Evolutionary conservation across 2,888 invertebrate genomes (phyloP), one percentile per base, ranked within the genome.

Genomic region (Vanessa cardui): DNA sequence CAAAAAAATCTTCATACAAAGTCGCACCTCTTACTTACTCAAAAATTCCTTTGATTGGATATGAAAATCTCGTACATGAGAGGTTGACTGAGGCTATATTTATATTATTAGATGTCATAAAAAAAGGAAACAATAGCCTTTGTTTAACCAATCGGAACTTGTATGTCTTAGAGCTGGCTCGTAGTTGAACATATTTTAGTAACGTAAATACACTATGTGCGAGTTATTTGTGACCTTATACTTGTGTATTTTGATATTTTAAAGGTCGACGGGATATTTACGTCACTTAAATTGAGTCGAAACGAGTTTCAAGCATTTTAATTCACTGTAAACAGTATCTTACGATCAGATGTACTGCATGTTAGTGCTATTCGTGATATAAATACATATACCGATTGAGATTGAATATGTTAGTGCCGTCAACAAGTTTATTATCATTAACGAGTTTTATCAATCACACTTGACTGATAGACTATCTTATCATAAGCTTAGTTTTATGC

Each of bases 81-180:
- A 62, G 50, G 26, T 26, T 49, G 49, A 45, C 9, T 15, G 31
- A 20, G 21, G 46, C 21, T 58, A 50, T 44, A 58, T 58, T 44
- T 54, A 54, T 44, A 47, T 59, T 76, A 83, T 83, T 80, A 79
- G 82, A 86, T 39, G 78, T 77, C 73, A 26, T 26, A 76, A 78
- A 78, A 76, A 87, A 88, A 87, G 82, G 78, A 84, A 88, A 90
- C 90, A 91, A 90, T 89, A 77, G 90, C 83, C 86, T 90, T 89
- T 91, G 90, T 90, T 89, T 80, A 80, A 78, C 81, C 82, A 87
- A 84, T 85, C 77, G 80, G 77, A 77, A 77, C 66, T 20, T 89
- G 86, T 87, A 86, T 80, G 76, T 79, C 79, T 83, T 83, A 59
- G 49, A 21, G 39, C 58, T n/a, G 31, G 50, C 81, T 74, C 82